Conservation (phyloP, 2,888 invertebrate species). For the Pseudococcus viburni region DNA sequence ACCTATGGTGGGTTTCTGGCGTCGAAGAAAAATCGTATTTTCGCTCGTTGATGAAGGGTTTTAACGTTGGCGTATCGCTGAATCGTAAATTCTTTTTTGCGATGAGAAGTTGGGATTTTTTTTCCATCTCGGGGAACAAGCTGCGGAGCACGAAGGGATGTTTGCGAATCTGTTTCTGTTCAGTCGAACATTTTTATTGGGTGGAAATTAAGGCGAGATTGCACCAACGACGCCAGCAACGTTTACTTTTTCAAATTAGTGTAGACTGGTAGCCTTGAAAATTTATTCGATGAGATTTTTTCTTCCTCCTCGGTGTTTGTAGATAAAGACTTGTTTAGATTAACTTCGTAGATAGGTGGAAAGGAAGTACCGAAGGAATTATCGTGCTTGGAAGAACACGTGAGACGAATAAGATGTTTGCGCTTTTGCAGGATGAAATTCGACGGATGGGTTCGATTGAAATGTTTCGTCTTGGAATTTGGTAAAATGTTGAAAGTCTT, state of each 20-base stretch:
- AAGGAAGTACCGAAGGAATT: background rate
- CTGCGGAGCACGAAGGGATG: background rate
- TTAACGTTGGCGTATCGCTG: constrained; percentile 32
- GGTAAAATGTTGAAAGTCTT: no score
- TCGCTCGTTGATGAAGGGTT: constrained; percentile 31
- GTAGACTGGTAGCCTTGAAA: constrained; percentile 1
- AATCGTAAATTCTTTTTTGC: constrained; percentile 36
- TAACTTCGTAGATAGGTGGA: background rate
- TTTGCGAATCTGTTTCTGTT: constrained; percentile 7
- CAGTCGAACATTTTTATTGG: constrained; percentile 14
- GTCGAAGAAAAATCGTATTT: constrained; percentile 29
- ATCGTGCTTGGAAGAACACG: background rate
- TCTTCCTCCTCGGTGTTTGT: background rate
- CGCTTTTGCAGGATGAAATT: background rate
- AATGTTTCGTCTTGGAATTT: background rate
- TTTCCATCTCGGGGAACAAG: background rate
- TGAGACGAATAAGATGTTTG: background rate
- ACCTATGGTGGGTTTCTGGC: constrained; percentile 7
- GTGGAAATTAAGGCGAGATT: constrained; percentile 7
- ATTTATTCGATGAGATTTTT: background rate
- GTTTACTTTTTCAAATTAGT: constrained; percentile 14
- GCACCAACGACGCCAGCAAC: background rate
- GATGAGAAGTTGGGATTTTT: constrained; percentile 14
- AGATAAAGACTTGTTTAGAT: constrained; percentile 7
- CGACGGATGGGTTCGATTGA: background rate